Evolutionary conservation across 2,888 invertebrate species (phyloP), one percentile per base, ranked within the genome.

Genomic region (Sepiola atlantica): DNA sequence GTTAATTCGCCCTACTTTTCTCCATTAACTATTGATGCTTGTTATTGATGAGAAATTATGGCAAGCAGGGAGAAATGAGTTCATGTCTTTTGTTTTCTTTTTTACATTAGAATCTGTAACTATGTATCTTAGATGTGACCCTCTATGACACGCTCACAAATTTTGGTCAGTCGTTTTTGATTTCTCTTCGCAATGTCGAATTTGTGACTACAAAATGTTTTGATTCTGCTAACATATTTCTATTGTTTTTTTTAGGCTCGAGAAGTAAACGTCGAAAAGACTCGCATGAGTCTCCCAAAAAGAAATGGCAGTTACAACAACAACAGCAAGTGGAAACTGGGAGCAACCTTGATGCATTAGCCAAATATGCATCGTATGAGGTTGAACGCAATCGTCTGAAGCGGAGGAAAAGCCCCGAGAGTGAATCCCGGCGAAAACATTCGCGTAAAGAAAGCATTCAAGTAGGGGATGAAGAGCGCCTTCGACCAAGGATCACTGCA

Each of bases 301-400:
- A 92, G 92, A 92, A 92, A 55, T 92, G 92, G 92, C 92, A 92
- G 55, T 45, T 92, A 54, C 92, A 92, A 92, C 92, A 92, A 91
- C 77, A 77, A n/a, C 77, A 77, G 24, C 92, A 92, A 54, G n/a
- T 92, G n/a, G 92, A 92, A 45, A 92, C 55, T 18, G 92, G 92
- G 55, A 92, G 55, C 45, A 92, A 54, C 55, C 45, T 92, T n/a
- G 92, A 92, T 55, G 92, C 92, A n/a, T 92, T 92, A 28, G 92
- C 92, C 28, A 92, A 92, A 55, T 92, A 92, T 54, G 92, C 92
- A 45, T 92, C 55, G 10, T 92, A 92, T 92, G 92, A 92, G 45
- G 92, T 92, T 45, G 92, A 92, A 24, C 92, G 92, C n/a, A 92
- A 55, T 18, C 92, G 92, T 55, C 92, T 55, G 92, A 92, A 92